Base-by-base conservation (phyloP, 2,113 vertebrate species). In the Tachysurus vachellii region DNA sequence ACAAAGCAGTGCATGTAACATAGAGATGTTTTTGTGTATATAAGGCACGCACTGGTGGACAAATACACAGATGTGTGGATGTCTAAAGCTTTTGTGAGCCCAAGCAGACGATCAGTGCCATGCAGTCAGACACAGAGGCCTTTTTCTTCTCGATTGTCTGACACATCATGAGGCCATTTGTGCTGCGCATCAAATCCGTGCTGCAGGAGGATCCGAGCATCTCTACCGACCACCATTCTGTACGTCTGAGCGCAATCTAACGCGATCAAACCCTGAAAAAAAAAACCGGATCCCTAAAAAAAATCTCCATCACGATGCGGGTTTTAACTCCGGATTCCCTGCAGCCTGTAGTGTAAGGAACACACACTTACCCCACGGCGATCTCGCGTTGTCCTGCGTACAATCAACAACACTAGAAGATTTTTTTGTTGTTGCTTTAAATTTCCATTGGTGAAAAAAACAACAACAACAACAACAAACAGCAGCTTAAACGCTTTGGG, bases 141-240 rank as follows among this genome's bases (percentile, higher is more conserved):
- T 91, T 87, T 83, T 88, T 89, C 88, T 86, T 88, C 89, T 75
- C 89, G 36, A 31, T 89, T 91, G 91, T 90, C 90, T 92, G 68
- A n/a, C 83, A 89, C 87, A 89, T 91, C 87, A 89, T 91, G 91
- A 92, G 92, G 93, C 92, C 88, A 90, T 86, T 82, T 94, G 92
- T 93, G 93, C 93, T 93, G 93, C 94, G 93, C 92, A 93, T 94
- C 93, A 93, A 36, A 92, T 93, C 92, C 90, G 91, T 91, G 88
- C 92, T 91, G 91, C 93, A 92, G 90, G 87, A 92, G 87, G 88
- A 88, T 62, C 79, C 36, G 87, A 89, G 91, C 94, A 92, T 93
- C 92, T 88, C 91, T 86, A 50, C 86, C 89, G 81, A 90, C 80
- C 42, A 82, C 87, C n/a, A 84, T 56, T 82, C 36, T 36, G 36